Conservation (phyloP, 1,140 invertebrate genomes). For the Cepaea nemoralis region DNA sequence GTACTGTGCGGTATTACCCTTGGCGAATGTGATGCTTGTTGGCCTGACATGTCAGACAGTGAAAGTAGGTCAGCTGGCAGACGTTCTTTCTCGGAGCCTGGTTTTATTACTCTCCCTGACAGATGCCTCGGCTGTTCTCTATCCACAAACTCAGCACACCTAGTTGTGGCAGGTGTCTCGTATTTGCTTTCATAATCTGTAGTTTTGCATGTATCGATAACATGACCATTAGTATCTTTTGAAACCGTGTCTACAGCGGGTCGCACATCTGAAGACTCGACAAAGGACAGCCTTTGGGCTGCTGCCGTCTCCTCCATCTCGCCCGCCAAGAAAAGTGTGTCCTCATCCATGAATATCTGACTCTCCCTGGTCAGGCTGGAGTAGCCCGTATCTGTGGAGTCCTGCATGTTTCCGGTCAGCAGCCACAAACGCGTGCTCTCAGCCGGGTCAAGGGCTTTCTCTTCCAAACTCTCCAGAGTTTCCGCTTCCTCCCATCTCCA, state of each 20-base stretch:
- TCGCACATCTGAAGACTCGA: not conserved
- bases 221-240: too few relatives aligned
- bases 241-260: too few relatives aligned
- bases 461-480: not conserved
- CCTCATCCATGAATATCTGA: slow-evolving; percentile 23
- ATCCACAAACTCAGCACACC: too few relatives aligned
- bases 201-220: too few relatives aligned
- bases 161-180: too few relatives aligned
- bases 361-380: slow-evolving; percentile 27
- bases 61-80: not conserved
- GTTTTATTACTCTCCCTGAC: not conserved
- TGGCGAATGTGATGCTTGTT: not conserved
- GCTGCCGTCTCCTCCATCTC: slow-evolving; percentile 7
- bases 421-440: slow-evolving; percentile 33
- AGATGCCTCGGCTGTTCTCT: not conserved
- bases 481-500: slow-evolving; percentile 18
- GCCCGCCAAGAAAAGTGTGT: not conserved
- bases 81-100: not conserved
- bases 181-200: too few relatives aligned
- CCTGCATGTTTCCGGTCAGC: slow-evolving; percentile 38
- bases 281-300: not conserved
- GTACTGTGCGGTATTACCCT: not conserved
- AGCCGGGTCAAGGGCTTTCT: slow-evolving; percentile 28
- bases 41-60: not conserved
- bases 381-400: slow-evolving; percentile 34